These are phyloP conservation scores for Microcebus jonahi DNA, from an alignment of 2,113 vertebrate genomes.

Conservation along the genomic window DNA sequence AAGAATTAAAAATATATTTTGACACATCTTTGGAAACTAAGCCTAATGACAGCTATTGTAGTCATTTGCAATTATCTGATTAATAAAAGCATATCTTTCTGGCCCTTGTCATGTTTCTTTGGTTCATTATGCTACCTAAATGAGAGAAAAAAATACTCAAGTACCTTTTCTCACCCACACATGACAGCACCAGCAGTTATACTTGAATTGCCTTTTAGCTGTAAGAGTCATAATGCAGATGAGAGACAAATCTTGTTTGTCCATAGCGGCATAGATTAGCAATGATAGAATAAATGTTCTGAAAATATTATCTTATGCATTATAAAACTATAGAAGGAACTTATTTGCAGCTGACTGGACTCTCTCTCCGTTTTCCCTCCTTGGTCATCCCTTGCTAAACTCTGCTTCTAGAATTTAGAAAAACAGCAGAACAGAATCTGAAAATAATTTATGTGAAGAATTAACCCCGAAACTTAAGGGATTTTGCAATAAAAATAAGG, in stretches of 20 bases:
- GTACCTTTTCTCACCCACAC: background rate
- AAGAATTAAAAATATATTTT: conserved; percentile 19
- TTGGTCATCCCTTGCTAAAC: background rate
- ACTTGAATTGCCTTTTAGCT: background rate
- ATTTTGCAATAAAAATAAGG: background rate
- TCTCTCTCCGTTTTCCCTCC: background rate
- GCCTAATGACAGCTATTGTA: background rate
- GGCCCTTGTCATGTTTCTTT: background rate
- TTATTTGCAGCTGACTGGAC: background rate
- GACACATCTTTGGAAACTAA: background rate
- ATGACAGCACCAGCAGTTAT: background rate
- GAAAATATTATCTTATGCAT: background rate
- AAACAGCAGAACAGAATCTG: background rate
- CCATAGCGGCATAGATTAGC: background rate
- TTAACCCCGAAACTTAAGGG: background rate
- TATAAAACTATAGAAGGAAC: background rate
- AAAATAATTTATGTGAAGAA: background rate
- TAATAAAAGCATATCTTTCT: background rate
- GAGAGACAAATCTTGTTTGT: background rate
- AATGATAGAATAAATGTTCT: background rate
- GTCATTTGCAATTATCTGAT: background rate
- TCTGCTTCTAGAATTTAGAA: background rate
- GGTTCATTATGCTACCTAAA: background rate
- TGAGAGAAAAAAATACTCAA: background rate
- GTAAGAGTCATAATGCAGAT: background rate